A percentile compares a stretch with the other conserved stretches of the same genome.
Evolutionary conservation across 2,888 invertebrate genomes (phyloP).

Genomic region (Sarcophaga carnaria): DNA sequence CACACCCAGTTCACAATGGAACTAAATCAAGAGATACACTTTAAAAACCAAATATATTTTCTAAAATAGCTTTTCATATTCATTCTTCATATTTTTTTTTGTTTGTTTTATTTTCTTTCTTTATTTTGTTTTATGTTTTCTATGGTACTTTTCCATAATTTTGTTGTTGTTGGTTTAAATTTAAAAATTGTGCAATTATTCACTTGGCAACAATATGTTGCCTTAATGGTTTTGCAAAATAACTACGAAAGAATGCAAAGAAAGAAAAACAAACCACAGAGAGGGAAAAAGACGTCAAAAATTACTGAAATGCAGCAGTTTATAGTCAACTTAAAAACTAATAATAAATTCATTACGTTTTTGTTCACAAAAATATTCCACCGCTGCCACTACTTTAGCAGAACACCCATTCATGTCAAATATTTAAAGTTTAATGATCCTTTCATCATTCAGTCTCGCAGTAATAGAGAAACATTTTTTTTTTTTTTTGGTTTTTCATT

Average conservation of each 20-base stretch:
- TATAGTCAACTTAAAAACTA: conserved; percentile 43
- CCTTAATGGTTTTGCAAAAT: conserved; percentile 12
- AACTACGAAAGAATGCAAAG: background rate
- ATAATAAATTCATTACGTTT: conserved; percentile 43
- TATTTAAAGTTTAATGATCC: conserved; percentile 57
- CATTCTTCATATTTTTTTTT: background rate
- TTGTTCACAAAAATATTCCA: background rate
- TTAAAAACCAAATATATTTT: conserved; percentile 2
- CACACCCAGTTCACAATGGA: conserved; percentile 1
- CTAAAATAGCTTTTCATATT: background rate
- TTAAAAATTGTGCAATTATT: conserved; percentile 40
- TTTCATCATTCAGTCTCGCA: conserved; percentile 42
- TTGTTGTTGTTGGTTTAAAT: background rate
- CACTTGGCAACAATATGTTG: conserved; percentile 43
- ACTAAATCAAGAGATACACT: conserved; percentile 31
- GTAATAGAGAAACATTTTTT: conserved; percentile 27
- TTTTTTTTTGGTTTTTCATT: background rate
- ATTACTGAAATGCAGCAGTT: conserved; percentile 28
- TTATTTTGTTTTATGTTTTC: no score
- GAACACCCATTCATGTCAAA: conserved; percentile 46
- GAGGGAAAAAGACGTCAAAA: conserved; percentile 4
- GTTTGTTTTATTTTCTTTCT: no score
- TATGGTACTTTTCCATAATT: no score
- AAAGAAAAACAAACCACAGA: background rate
- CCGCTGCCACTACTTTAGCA: background rate